Conservation (phyloP, 2,888 invertebrate genomes). For the Tetragonula carbonaria region DNA sequence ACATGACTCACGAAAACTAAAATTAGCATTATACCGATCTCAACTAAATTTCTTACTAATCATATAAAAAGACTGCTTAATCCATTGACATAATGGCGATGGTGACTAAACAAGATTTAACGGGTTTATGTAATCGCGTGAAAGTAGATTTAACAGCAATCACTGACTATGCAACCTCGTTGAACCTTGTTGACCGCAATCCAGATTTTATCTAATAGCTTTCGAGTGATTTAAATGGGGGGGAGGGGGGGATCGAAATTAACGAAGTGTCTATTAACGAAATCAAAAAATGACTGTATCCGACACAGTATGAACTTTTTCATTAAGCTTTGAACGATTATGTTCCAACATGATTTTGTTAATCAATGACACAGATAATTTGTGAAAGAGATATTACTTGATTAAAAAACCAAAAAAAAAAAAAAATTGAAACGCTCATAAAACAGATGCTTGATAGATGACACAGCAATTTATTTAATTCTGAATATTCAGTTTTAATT, state of each 20-base stretch:
- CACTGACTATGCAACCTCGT: conserved; percentile 13
- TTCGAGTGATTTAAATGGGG: conserved; percentile 12
- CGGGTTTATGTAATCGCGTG: conserved; percentile 26
- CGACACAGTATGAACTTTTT: background rate
- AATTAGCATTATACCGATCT: background rate
- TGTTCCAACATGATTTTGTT: background rate
- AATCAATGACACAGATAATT: background rate
- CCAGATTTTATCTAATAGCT: conserved; percentile 12
- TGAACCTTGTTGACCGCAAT: conserved; percentile 28
- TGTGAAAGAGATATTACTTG: background rate
- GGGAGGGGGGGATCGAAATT: background rate
- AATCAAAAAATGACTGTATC: background rate
- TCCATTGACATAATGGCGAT: background rate
- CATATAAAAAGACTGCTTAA: background rate
- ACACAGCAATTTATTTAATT: background rate
- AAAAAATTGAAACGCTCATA: background rate
- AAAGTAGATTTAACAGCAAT: conserved; percentile 32
- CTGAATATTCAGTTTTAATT: background rate
- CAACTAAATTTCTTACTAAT: background rate
- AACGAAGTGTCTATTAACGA: background rate
- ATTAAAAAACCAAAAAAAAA: background rate
- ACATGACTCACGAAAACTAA: background rate
- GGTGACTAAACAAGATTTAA: background rate
- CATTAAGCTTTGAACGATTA: background rate
- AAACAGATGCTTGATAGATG: background rate